Base-by-base conservation (phyloP, 92 coral and sea anemone genomes). In the Paramuricea clavata region DNA sequence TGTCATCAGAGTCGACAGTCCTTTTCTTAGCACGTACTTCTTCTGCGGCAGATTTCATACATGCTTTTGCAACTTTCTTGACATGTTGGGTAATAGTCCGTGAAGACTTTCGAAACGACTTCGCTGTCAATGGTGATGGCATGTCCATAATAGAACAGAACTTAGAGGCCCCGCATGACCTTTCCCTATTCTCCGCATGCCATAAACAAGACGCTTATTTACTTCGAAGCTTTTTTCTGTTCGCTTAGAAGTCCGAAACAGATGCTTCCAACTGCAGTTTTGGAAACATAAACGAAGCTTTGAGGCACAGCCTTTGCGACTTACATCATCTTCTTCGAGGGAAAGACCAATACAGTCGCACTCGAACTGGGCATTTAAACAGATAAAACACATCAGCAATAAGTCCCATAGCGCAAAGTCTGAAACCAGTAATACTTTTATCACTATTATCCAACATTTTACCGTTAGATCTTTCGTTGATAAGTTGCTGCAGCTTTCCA, bases 381-480 rank as follows among this genome's bases (percentile, higher is more conserved):
- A 61, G 69, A n/a, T n/a, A n/a, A n/a, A n/a, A n/a, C n/a, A n/a
- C n/a, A n/a, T n/a, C n/a, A n/a, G n/a, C n/a, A n/a, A 61, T 1
- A 61, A 61, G 27, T 22, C 69, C 21, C 69, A 61, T 61, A 61
- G 12, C 69, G 6, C 69, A 61, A 61, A 61, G 33, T 28, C 69
- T 61, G 72, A 60, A 73, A 52, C 87, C 91, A 82, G 88, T 72
- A 60, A 83, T 74, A 54, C 21, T 25, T 74, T 19, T 42, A 2
- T 25, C 26, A 23, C 19, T 42, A 47, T 61, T 12, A 2, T 28
- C 69, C 56, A 1, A 74, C 31, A 27, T 44, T 74, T 5, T 27
- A 23, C 7, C 12, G 23, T 15, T 42, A 21, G 22, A 74, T 26
- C n/a, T 23, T 12, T 4, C n/a, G 62, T 57, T 61, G n/a, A n/a